Percentiles rank a stretch among this genome's conserved stretches.
These are phyloP conservation scores for Siphonodentalium dalli DNA, from an alignment of 2,888 invertebrate species.

Conservation along the genomic window DNA sequence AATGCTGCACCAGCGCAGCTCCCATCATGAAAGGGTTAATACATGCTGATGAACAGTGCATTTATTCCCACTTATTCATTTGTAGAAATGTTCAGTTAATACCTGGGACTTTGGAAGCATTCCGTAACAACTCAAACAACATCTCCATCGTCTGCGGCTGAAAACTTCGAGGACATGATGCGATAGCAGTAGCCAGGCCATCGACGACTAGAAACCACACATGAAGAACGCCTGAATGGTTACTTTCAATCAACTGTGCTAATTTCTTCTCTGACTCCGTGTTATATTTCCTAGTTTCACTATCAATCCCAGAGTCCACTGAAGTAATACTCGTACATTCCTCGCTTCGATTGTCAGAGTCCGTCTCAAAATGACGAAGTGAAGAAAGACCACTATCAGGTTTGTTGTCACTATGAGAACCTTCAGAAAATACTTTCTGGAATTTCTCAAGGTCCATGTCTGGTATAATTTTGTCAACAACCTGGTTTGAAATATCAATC, in stretches of 20 bases:
- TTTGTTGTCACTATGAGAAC: not conserved
- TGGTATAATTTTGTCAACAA: constrained; percentile 81
- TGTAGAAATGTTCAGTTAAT: too few species aligned
- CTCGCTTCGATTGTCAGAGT: constrained; percentile 25
- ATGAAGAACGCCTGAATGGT: constrained; percentile 75
- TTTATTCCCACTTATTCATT: too few species aligned
- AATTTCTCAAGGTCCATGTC: constrained; percentile 50
- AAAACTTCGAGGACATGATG: constrained; percentile 77
- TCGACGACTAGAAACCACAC: constrained; percentile 89
- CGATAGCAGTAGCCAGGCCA: constrained; percentile 71
- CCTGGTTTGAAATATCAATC: constrained; percentile 60
- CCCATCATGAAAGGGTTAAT: too few species aligned
- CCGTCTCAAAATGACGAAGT: constrained; percentile 3
- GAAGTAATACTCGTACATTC: constrained; percentile 36
- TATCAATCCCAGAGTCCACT: constrained; percentile 42
- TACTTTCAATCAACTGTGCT: constrained; percentile 19
- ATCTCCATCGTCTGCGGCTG: constrained; percentile 89
- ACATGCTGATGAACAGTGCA: too few species aligned
- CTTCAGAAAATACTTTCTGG: not conserved
- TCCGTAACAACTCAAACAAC: constrained; percentile 82
- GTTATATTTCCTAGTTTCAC: constrained; percentile 13
- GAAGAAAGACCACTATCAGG: not conserved
- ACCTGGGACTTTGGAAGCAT: constrained; percentile 78
- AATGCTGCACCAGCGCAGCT: too few species aligned
- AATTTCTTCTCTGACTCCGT: not conserved